phyloP scores from a whole-genome alignment of 2,113 vertebrate genomes.

The Bubo blakistoni region DNA sequence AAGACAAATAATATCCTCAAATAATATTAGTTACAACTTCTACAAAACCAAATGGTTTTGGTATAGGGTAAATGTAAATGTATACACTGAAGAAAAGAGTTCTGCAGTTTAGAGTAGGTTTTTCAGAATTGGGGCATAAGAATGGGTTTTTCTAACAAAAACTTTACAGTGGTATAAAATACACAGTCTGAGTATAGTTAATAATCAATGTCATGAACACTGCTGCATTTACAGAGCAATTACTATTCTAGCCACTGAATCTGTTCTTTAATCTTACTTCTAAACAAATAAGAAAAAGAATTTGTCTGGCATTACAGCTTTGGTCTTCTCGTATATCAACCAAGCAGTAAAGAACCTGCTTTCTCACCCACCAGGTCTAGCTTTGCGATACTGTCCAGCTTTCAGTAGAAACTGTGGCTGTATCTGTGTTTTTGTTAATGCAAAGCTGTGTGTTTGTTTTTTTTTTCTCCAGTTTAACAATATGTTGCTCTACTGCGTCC shows the following conservation, averaged over 20 bases:
- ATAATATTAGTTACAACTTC: background rate
- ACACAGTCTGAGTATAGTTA: background rate
- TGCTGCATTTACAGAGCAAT: background rate
- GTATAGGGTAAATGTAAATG: background rate
- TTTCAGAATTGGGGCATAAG: background rate
- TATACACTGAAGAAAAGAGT: background rate
- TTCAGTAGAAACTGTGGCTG: background rate
- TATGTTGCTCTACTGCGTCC: constrained; percentile 96
- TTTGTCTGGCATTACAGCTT: background rate
- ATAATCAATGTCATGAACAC: background rate
- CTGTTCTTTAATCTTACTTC: background rate
- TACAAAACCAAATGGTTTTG: background rate
- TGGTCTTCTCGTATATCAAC: background rate
- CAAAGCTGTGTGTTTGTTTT: background rate
- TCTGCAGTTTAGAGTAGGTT: background rate
- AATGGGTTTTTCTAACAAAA: background rate
- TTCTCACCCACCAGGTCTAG: background rate
- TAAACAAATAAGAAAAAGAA: background rate
- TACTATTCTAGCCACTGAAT: background rate
- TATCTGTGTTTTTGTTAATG: background rate
- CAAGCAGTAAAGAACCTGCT: background rate
- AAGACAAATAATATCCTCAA: background rate
- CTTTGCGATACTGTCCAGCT: background rate
- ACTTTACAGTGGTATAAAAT: background rate
- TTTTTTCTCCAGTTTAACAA: constrained; percentile 88